Evolutionary conservation across 1,140 invertebrate genomes (phyloP), one percentile per base, ranked within the genome.

Genomic region (Lucilia cuprina): DNA sequence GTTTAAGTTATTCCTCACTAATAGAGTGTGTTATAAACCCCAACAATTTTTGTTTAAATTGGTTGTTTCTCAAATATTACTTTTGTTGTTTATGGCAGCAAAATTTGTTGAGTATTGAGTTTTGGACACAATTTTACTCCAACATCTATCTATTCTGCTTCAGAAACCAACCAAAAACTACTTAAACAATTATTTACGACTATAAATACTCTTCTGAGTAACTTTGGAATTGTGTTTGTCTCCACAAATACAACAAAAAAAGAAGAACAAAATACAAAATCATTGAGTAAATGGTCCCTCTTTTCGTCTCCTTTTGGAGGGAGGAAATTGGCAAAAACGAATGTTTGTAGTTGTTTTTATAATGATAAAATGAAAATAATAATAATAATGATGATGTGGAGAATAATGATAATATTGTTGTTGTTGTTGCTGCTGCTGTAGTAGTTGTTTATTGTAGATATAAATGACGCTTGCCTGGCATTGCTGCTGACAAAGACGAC

Each of bases 221-320:
- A 70, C 65, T 25, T 70, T 8, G 25, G 65, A 70, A 70, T 70
- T 70, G 13, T 55, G 9, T 55, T 8, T 55, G 5, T 55, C 65
- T 70, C 65, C 21, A 19, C n/a, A 30, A 30, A 30, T 30, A 5
- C n/a, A 10, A 41, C 35, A 5, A 5, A 41, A 5, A 41, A 70
- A 25, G 25, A 60, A n/a, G 25, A 30, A 30, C 25, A 30, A 30
- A 30, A 30, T 30, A 65, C 17, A 12, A 12, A 70, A 10, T 25
- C 19, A 70, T 70, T 70, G 65, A 70, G 65, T 70, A 70, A 70
- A 70, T 70, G 65, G n/a, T 70, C 3, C 65, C 65, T 21, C 65
- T n/a, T 25, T 70, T 30, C 25, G 25, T 30, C 25, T 30, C 25
- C 25, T 30, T 3, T 30, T 30, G 25, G 25, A 30, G 25, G 25